phyloP scores from a whole-genome alignment of 2,797 vertebrate genomes.

The Pitangus sulphuratus region DNA sequence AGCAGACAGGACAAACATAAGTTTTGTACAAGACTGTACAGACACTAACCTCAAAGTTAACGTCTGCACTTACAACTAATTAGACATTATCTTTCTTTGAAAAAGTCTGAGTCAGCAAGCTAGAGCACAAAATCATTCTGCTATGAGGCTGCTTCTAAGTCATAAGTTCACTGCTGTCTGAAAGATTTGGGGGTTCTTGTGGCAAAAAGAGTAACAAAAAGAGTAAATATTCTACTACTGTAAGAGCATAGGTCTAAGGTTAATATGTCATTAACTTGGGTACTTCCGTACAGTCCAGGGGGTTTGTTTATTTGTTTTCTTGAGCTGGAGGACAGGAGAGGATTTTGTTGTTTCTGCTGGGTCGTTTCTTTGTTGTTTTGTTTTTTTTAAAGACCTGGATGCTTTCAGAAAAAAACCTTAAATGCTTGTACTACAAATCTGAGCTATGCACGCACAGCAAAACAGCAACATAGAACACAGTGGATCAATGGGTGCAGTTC shows the following conservation, averaged over 20 bases:
- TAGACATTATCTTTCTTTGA: background rate
- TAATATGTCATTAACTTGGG: background rate
- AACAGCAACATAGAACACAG: fast-evolving
- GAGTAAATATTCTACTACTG: background rate
- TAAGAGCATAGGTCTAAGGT: background rate
- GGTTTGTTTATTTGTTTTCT: background rate
- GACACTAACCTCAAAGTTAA: background rate
- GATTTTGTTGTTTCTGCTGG: background rate
- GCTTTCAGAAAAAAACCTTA: background rate
- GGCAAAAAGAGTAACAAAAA: background rate
- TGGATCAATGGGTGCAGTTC: background rate
- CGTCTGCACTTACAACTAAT: background rate
- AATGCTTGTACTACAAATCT: background rate
- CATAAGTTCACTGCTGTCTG: background rate
- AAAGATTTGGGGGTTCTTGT: background rate
- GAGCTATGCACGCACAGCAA: background rate
- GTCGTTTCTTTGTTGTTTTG: background rate
- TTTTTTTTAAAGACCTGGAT: fast-evolving
- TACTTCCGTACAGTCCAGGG: background rate
- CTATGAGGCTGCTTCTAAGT: background rate
- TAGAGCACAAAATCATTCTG: background rate
- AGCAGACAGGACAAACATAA: fast-evolving
- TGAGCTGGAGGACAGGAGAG: background rate
- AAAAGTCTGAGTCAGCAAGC: background rate
- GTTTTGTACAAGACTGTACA: background rate